phyloP scores from a whole-genome alignment of 2,113 vertebrate genomes.

The Nothocercus nigrocapillus region DNA sequence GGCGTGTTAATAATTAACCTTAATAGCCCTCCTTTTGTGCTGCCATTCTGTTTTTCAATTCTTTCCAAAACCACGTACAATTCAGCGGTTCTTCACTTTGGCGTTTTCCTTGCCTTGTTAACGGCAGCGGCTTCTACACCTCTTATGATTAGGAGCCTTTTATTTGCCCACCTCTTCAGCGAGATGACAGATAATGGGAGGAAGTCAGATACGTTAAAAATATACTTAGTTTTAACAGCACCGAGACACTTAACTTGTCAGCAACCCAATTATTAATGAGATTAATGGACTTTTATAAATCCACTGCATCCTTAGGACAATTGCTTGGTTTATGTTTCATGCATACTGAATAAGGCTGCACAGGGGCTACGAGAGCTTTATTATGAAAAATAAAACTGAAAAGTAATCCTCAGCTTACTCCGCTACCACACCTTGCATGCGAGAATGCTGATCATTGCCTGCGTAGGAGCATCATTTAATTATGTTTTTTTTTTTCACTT shows the following conservation, averaged over 20 bases:
- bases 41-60: neutral
- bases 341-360: conserved; percentile 65
- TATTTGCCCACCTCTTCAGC: conserved; percentile 70
- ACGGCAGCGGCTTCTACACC: neutral
- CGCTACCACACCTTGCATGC: conserved; percentile 42
- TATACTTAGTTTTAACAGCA: conserved; percentile 78
- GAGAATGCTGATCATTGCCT: conserved; percentile 21
- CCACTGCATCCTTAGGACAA: conserved; percentile 69
- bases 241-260: conserved; percentile 80
- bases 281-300: conserved; percentile 80
- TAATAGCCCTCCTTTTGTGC: conserved; percentile 10
- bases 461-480: conserved; percentile 25
- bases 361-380: neutral
- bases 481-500: conserved; percentile 36
- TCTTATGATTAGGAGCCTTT: conserved; percentile 52
- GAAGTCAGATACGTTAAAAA: conserved; percentile 76
- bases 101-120: neutral
- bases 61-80: neutral
- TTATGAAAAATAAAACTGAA: conserved; percentile 31
- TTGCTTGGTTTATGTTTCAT: conserved; percentile 73
- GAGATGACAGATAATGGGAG: conserved; percentile 77
- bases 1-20: conserved; percentile 53
- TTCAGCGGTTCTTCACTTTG: neutral
- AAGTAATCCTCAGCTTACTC: conserved; percentile 43
- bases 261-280: conserved; percentile 81